Base-by-base conservation (phyloP, 2,888 invertebrate species). In the Oegoconia quadripuncta region DNA sequence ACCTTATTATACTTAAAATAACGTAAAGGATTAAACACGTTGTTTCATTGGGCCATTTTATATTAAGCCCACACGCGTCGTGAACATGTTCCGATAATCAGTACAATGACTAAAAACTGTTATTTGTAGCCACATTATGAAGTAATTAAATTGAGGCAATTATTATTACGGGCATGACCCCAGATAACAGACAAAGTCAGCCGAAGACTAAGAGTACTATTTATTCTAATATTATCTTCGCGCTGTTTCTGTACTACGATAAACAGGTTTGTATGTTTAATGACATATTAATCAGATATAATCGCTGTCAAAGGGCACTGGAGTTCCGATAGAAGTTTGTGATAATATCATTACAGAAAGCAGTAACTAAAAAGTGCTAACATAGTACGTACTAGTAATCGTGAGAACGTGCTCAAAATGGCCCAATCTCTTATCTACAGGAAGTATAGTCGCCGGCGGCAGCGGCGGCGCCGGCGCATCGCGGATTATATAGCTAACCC, bases 341-440 rank as follows among this genome's bases (percentile, higher is more conserved):
- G 17, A 30, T 15, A 30, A 18, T 7, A 18, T 25, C n/a, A n/a
- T n/a, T n/a, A n/a, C n/a, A n/a, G n/a, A n/a, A n/a, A n/a, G n/a
- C n/a, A n/a, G n/a, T n/a, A n/a, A n/a, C n/a, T n/a, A 17, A 26
- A 18, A 23, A 23, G 28, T 34, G 30, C 30, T 25, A n/a, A n/a
- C n/a, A n/a, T n/a, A n/a, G 36, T 29, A 34, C 39, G 45, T 44
- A 50, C 47, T 50, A 41, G 47, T 48, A 55, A 61, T 63, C 65
- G 62, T 67, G 74, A 74, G 73, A 78, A 74, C 63, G 58, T 65
- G 63, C 59, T 53, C 50, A 51, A 52, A 67, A 64, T 69, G 63
- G 63, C 62, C 67, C 55, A 64, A 62, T 59, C 50, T 67, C 70
- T 82, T 86, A 84, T 84, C 83, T 69, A 59, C 81, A 82, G 84